phyloP scores from a whole-genome alignment of 1,140 invertebrate species.

The Drosophila subpulchrella region DNA sequence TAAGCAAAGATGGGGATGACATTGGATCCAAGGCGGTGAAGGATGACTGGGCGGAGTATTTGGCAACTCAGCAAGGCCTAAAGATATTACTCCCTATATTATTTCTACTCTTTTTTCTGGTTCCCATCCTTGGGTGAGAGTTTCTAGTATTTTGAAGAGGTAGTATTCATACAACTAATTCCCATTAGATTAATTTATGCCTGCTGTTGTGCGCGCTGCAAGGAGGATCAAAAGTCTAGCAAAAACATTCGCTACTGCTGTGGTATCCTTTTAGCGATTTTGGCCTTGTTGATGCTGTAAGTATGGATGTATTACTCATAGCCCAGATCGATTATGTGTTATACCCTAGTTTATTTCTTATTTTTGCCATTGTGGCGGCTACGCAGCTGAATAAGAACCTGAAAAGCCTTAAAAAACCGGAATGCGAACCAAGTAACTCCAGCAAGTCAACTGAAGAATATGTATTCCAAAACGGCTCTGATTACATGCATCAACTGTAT shows the following conservation, averaged over 20 bases:
- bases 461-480: background rate
- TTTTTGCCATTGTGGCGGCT: conserved; percentile 15
- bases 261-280: background rate
- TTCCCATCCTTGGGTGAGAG: conserved; percentile 30
- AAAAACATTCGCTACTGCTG: background rate
- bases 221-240: background rate
- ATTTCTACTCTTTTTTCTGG: background rate
- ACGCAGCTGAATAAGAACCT: conserved; percentile 4
- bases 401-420: background rate
- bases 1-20: conserved; percentile 11
- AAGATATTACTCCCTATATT: background rate
- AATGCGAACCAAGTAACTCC: background rate
- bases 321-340: background rate
- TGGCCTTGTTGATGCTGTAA: conserved; percentile 31
- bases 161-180: background rate
- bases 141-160: too few species aligned
- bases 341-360: background rate
- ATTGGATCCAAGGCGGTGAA: conserved; percentile 14
- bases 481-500: background rate
- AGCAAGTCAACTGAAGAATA: background rate
- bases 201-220: background rate
- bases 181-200: conserved; percentile 9
- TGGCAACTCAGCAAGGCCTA: background rate
- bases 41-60: conserved; percentile 19
- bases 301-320: background rate